Evolutionary conservation across 2,888 invertebrate genomes (phyloP).

Genomic region (Pammene aurita): DNA sequence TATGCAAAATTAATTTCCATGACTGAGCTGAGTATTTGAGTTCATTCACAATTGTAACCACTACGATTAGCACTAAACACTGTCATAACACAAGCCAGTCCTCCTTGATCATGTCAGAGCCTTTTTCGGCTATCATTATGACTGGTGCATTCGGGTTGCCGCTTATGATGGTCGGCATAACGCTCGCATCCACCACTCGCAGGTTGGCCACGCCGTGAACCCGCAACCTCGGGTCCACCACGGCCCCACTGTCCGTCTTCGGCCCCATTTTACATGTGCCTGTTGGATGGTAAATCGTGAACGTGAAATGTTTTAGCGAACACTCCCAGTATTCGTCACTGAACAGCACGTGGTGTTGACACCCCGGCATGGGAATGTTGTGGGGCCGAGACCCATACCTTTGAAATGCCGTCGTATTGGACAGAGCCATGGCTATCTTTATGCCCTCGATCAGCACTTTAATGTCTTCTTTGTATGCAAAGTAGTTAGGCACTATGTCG

Average conservation of each 20-base stretch:
- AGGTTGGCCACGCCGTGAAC: conserved; percentile 91
- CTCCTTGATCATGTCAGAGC: conserved; percentile 93
- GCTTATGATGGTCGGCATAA: conserved; percentile 94
- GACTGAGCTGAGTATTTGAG: conserved; percentile 44
- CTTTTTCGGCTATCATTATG: conserved; percentile 96
- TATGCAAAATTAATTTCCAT: conserved; percentile 28
- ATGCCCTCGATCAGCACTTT: conserved; percentile 91
- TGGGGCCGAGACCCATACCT: conserved; percentile 91
- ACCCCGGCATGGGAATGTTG: conserved; percentile 91
- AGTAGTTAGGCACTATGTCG: conserved; percentile 95
- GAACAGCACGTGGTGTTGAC: conserved; percentile 87
- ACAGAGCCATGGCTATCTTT: conserved; percentile 91
- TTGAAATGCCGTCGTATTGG: conserved; percentile 91
- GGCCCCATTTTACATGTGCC: conserved; percentile 96
- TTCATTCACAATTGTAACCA: conserved; percentile 45
- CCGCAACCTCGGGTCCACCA: conserved; percentile 89
- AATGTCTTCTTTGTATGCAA: conserved; percentile 92
- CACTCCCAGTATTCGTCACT: conserved; percentile 95
- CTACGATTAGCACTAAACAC: conserved; percentile 50
- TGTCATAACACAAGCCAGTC: conserved; percentile 88
- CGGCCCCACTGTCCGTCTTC: conserved; percentile 87
- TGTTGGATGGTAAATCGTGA: conserved; percentile 93
- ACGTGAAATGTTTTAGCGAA: conserved; percentile 89
- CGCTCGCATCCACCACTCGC: conserved; percentile 92
- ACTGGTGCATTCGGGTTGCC: conserved; percentile 95